phyloP scores from a whole-genome alignment of 1,140 invertebrate genomes.

The Megalopta genalis region DNA sequence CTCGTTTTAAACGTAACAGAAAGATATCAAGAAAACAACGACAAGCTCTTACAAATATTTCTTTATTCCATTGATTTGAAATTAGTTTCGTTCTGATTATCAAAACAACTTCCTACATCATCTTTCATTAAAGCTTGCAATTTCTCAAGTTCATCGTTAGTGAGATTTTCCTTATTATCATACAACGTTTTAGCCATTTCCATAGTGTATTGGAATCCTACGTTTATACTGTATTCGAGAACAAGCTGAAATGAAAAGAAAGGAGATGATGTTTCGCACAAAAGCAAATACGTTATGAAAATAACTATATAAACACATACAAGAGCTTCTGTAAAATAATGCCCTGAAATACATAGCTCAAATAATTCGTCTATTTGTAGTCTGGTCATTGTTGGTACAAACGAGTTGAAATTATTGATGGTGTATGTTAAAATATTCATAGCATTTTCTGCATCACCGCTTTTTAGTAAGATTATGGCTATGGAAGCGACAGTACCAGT shows the following conservation, averaged over 20 bases:
- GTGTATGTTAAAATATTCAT: constrained; percentile 55
- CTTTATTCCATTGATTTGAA: neutral
- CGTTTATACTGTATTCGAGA: constrained; percentile 44
- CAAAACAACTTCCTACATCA: neutral
- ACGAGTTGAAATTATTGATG: neutral
- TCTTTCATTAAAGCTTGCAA: constrained; percentile 53
- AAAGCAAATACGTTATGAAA: neutral
- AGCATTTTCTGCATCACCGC: constrained; percentile 55
- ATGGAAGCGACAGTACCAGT: constrained; percentile 40
- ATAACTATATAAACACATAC: constrained; percentile 57
- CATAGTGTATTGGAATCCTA: constrained; percentile 30
- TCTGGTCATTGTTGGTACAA: constrained; percentile 44
- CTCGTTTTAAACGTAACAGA: neutral
- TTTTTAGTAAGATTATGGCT: constrained; percentile 57
- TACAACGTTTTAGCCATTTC: constrained; percentile 55
- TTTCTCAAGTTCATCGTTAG: constrained; percentile 28
- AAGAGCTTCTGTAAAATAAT: constrained; percentile 52
- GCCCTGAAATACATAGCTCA: constrained; percentile 51
- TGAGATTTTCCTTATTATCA: constrained; percentile 41
- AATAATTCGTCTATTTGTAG: constrained; percentile 58
- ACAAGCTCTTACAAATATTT: constrained; percentile 4
- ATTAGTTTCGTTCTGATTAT: neutral
- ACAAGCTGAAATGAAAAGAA: constrained; percentile 32
- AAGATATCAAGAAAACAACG: neutral
- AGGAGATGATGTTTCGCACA: neutral